Evolutionary conservation across 2,797 vertebrate genomes (phyloP).

Genomic region (Gobio occitaniae): DNA sequence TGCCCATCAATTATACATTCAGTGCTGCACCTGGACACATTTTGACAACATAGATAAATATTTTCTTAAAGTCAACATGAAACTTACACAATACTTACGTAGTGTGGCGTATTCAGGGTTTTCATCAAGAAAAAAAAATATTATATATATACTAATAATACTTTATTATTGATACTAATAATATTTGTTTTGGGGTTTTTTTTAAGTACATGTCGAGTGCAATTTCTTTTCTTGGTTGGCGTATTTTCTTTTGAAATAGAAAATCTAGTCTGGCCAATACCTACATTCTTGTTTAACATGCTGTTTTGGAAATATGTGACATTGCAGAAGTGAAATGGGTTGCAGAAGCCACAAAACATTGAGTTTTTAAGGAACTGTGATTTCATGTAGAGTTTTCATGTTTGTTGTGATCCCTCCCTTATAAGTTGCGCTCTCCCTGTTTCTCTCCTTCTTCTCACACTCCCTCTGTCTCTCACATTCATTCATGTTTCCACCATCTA

Average conservation of each 20-base stretch:
- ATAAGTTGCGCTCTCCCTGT: neutral
- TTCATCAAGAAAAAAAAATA: too few species aligned
- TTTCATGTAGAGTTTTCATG: neutral
- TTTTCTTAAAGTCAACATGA: too few species aligned
- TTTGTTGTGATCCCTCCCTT: neutral
- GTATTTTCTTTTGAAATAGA: neutral
- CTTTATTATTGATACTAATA: too few species aligned
- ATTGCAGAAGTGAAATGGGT: neutral
- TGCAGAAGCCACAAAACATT: neutral
- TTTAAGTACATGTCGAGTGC: neutral
- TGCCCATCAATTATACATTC: too few species aligned
- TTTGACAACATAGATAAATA: too few species aligned
- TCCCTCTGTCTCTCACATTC: conserved; percentile 13
- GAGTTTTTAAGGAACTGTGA: neutral
- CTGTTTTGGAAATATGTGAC: neutral
- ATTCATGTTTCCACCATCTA: conserved; percentile 27
- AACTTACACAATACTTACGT: too few species aligned
- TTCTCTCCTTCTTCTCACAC: conserved; percentile 19
- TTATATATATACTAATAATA: too few species aligned
- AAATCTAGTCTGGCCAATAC: neutral
- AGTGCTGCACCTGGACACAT: too few species aligned
- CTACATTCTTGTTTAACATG: neutral
- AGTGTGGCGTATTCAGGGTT: too few species aligned
- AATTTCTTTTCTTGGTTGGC: neutral
- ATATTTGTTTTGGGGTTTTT: too few species aligned